phyloP scores from a whole-genome alignment of 2,888 invertebrate genomes.

The Philonicus albiceps region DNA sequence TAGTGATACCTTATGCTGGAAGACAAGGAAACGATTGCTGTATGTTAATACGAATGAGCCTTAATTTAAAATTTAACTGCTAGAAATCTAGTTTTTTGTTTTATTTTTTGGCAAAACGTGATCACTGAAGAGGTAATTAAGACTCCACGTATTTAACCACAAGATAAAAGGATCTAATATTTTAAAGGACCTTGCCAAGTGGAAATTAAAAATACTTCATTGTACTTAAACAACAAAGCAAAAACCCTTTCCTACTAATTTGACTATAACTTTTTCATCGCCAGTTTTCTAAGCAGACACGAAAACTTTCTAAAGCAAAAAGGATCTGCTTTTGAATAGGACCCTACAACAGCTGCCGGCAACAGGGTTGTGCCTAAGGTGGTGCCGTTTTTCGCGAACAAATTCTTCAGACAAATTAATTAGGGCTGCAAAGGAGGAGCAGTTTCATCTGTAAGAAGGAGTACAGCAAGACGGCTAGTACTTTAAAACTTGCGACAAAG shows the following conservation, averaged over 20 bases:
- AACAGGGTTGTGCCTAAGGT: background rate
- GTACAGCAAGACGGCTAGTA: background rate
- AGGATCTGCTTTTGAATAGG: background rate
- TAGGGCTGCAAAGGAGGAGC: slow-evolving; percentile 13
- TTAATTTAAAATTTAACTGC: no score
- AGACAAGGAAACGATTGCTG: no score
- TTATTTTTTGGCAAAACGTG: background rate
- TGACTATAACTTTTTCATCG: background rate
- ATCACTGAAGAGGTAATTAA: background rate
- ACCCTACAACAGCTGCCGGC: background rate
- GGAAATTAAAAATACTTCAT: background rate
- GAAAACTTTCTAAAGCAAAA: background rate
- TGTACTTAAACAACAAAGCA: background rate
- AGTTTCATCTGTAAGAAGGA: background rate
- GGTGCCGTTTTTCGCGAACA: background rate
- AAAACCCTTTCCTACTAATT: background rate
- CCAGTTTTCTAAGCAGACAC: background rate
- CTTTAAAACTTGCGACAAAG: slow-evolving; percentile 29
- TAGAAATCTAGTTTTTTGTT: background rate
- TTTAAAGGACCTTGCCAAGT: background rate
- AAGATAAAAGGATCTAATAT: background rate
- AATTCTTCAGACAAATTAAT: slow-evolving; percentile 25
- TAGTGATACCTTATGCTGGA: no score
- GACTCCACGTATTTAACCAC: background rate
- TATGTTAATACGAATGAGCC: no score